These are phyloP conservation scores for Microctonus aethiopoides DNA, from an alignment of 2,888 invertebrate genomes.

Conservation along the genomic window DNA sequence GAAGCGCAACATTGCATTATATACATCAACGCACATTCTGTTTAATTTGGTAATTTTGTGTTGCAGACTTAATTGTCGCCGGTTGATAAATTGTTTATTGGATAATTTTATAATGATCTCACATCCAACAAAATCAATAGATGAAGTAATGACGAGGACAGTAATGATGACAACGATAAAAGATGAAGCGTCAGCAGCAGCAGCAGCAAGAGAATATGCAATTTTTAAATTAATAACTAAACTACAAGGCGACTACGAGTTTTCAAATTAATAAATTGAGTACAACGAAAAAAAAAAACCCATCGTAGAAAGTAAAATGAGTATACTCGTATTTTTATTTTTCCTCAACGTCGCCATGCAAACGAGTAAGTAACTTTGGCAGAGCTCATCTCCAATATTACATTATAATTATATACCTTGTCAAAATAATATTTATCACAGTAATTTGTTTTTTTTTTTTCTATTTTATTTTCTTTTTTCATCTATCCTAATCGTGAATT, in stretches of 20 bases:
- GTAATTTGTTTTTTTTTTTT: not conserved
- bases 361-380: constrained; percentile 58
- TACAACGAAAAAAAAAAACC: constrained; percentile 26
- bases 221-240: not conserved
- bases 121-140: not conserved
- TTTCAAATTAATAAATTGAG: not conserved
- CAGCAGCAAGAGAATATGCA: not conserved
- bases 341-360: constrained; percentile 60
- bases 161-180: not conserved
- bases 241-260: not conserved
- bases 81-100: not conserved
- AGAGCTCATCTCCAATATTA: constrained; percentile 22
- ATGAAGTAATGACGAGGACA: not conserved
- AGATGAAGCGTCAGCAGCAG: not conserved
- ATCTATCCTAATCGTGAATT: not conserved
- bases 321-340: constrained; percentile 58
- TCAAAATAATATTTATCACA: not conserved
- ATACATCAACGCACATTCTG: not conserved
- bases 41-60: not conserved
- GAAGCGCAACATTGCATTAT: not conserved
- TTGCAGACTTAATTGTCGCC: constrained; percentile 5
- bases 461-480: not conserved
- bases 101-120: not conserved
- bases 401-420: constrained; percentile 28
- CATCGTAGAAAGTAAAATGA: constrained; percentile 47